Evolutionary conservation across 2,797 vertebrate species (phyloP).

Genomic region (Propithecus deckenii): DNA sequence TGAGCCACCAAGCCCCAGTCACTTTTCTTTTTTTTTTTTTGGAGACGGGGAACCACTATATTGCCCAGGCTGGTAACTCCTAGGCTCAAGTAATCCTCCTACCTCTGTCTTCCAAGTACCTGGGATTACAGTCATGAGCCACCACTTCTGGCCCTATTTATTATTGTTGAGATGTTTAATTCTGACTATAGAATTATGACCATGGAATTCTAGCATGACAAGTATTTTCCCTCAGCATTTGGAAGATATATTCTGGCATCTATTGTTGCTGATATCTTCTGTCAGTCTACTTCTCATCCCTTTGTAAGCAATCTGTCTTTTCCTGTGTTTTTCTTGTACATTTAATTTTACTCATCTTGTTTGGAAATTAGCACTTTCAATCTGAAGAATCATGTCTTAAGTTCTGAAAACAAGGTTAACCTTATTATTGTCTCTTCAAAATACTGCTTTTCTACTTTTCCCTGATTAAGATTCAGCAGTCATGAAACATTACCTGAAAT

Average conservation of each 20-base stretch:
- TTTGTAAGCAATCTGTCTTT: background rate
- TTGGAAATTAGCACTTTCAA: background rate
- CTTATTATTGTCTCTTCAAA: background rate
- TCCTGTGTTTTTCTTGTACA: background rate
- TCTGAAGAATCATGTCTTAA: background rate
- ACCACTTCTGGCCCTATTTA: background rate
- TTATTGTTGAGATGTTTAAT: background rate
- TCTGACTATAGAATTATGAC: background rate
- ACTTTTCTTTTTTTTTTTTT: too few species aligned
- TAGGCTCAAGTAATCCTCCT: too few species aligned
- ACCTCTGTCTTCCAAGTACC: too few species aligned
- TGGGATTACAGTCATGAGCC: background rate
- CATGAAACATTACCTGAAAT: background rate
- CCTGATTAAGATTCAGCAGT: background rate
- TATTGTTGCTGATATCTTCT: background rate
- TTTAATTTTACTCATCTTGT: slow-evolving; percentile 29
- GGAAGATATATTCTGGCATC: background rate
- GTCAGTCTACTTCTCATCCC: background rate
- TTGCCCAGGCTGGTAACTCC: too few species aligned
- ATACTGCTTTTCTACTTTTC: background rate
- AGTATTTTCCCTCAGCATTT: background rate
- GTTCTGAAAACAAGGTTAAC: slow-evolving; percentile 1
- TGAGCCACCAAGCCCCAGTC: too few species aligned
- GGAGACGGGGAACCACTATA: too few species aligned
- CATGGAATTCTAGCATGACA: background rate